phyloP scores from a whole-genome alignment of 2,888 invertebrate species.

The Eumerus sabulonum region DNA sequence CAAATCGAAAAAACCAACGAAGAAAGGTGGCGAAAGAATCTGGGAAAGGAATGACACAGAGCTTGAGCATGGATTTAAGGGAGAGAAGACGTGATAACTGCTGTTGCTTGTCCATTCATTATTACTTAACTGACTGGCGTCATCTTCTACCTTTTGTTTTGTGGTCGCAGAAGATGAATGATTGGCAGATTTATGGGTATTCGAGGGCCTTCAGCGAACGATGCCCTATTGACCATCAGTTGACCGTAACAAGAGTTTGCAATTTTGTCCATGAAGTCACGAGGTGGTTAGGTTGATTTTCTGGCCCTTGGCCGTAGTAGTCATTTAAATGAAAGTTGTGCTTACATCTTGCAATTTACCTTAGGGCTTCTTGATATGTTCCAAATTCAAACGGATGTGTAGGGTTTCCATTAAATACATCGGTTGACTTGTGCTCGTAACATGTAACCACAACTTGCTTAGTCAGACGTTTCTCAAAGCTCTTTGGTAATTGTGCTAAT shows the following conservation, averaged over 20 bases:
- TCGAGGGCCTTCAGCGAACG: conserved; percentile 51
- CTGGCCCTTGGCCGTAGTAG: conserved; percentile 30
- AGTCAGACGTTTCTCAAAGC: conserved; percentile 10
- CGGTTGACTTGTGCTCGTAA: no score
- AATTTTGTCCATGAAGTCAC: conserved; percentile 59
- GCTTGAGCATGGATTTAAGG: conserved; percentile 24
- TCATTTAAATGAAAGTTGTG: no score
- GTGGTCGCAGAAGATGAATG: conserved; percentile 41
- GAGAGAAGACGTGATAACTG: conserved; percentile 21
- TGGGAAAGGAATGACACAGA: conserved; percentile 55
- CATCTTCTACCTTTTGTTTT: conserved; percentile 13
- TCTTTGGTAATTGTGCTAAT: background rate
- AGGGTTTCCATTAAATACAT: no score
- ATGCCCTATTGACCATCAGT: conserved; percentile 58
- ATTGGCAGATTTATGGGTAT: conserved; percentile 63
- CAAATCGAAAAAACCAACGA: conserved; percentile 50
- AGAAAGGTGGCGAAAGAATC: conserved; percentile 52
- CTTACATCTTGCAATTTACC: no score
- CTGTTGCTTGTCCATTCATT: conserved; percentile 56
- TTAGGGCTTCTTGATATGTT: no score
- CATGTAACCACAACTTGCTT: conserved; percentile 8
- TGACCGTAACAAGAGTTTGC: conserved; percentile 59
- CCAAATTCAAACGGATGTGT: no score
- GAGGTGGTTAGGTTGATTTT: conserved; percentile 51
- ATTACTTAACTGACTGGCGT: conserved; percentile 52